These are phyloP conservation scores for Orius laevigatus DNA, from an alignment of 1,140 invertebrate species.

Conservation along the genomic window DNA sequence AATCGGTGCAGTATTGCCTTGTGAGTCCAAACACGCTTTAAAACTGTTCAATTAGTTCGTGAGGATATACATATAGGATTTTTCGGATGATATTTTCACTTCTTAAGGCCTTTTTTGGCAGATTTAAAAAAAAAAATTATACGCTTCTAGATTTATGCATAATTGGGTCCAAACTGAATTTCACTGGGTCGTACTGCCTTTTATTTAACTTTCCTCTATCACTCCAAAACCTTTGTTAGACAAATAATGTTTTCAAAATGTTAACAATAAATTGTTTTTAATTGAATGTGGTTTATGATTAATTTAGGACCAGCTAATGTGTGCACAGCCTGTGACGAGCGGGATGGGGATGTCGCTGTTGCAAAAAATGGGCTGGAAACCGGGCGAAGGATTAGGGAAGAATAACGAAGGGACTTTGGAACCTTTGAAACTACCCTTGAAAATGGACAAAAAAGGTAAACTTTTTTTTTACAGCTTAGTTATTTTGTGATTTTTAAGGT, in stretches of 20 bases:
- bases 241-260: neutral
- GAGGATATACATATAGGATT: too few relatives aligned
- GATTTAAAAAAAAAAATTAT: too few relatives aligned
- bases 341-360: slow-evolving; percentile 92
- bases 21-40: too few relatives aligned
- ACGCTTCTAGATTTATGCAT: too few relatives aligned
- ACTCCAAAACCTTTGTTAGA: too few relatives aligned
- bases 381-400: slow-evolving; percentile 87
- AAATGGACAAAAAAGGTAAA: slow-evolving; percentile 71
- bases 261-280: neutral
- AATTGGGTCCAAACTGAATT: too few relatives aligned
- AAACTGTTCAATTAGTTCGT: too few relatives aligned
- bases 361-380: slow-evolving; percentile 97
- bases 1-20: too few relatives aligned
- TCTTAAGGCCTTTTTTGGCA: too few relatives aligned
- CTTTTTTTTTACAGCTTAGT: neutral
- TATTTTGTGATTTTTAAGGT: slow-evolving; percentile 5
- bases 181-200: too few relatives aligned
- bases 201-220: too few relatives aligned
- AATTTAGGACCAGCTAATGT: slow-evolving; percentile 65
- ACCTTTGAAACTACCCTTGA: slow-evolving; percentile 79
- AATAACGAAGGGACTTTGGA: slow-evolving; percentile 79
- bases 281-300: neutral
- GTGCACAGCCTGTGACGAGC: slow-evolving; percentile 67
- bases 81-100: too few relatives aligned